Conservation (phyloP, 2,113 vertebrate species). For the Amphiprion percula region DNA sequence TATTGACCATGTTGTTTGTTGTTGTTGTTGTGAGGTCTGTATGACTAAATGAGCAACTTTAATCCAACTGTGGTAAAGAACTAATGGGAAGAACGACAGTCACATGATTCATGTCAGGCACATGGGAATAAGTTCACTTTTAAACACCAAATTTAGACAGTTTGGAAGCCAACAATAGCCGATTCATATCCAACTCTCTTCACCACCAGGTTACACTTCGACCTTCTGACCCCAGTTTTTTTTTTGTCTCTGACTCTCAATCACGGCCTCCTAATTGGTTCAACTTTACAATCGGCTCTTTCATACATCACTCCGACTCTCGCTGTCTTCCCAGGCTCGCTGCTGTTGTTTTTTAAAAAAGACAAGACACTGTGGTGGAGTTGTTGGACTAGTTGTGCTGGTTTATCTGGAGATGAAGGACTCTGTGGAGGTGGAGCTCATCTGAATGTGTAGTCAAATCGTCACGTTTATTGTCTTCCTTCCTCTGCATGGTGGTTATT, state of each 20-base stretch:
- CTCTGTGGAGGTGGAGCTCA: slow-evolving; percentile 26
- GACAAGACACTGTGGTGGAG: slow-evolving; percentile 11
- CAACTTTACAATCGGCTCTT: slow-evolving; percentile 64
- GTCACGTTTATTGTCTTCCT: too few relatives aligned
- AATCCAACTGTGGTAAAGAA: not conserved
- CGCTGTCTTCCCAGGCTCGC: slow-evolving; percentile 29
- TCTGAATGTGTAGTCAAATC: not conserved
- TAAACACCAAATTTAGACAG: slow-evolving; percentile 9
- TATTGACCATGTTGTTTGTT: too few relatives aligned
- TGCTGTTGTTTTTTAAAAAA: slow-evolving; percentile 16
- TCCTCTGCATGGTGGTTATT: too few relatives aligned
- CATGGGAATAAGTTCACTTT: not conserved
- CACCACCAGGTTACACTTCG: slow-evolving; percentile 45
- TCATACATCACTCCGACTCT: slow-evolving; percentile 23
- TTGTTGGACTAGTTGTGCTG: slow-evolving; percentile 24
- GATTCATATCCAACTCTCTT: slow-evolving; percentile 57
- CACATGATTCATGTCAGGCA: slow-evolving; percentile 1
- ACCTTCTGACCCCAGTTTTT: slow-evolving; percentile 50
- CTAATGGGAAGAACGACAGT: not conserved
- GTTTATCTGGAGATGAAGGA: slow-evolving; percentile 15
- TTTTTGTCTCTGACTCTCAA: slow-evolving; percentile 45
- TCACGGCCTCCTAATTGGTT: slow-evolving; percentile 59
- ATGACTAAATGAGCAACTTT: too few relatives aligned
- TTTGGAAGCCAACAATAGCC: slow-evolving; percentile 54
- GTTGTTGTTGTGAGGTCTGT: too few relatives aligned